Evolutionary conservation across 2,888 invertebrate species (phyloP).

Genomic region (Eugnorisma glareosa): DNA sequence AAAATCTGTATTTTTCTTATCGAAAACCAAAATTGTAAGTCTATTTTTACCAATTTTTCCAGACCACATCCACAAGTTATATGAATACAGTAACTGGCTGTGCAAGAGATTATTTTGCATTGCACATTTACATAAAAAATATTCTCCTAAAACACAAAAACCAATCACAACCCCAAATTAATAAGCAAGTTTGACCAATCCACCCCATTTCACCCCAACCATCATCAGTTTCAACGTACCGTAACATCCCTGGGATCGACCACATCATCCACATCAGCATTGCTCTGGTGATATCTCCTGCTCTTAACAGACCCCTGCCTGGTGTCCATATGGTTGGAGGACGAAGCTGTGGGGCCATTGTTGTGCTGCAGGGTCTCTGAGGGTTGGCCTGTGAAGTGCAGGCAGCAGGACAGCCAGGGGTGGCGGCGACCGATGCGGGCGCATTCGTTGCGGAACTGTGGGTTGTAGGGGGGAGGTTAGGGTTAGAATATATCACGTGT

Average conservation of each 20-base stretch:
- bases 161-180: neutral
- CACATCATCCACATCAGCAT: slow-evolving; percentile 81
- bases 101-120: neutral
- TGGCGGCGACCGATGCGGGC: slow-evolving; percentile 84
- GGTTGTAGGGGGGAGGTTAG: neutral
- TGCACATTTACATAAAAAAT: neutral
- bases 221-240: slow-evolving; percentile 70
- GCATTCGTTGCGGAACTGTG: slow-evolving; percentile 88
- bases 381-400: slow-evolving; percentile 78
- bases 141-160: neutral
- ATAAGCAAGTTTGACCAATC: slow-evolving; percentile 21
- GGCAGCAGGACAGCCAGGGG: slow-evolving; percentile 87
- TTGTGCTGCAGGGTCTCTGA: slow-evolving; percentile 73
- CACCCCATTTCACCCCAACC: neutral
- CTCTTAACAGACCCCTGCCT: slow-evolving; percentile 84
- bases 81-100: neutral
- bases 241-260: slow-evolving; percentile 86
- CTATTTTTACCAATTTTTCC: neutral
- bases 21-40: neutral
- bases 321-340: slow-evolving; percentile 83
- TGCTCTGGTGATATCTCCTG: slow-evolving; percentile 83
- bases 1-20: neutral
- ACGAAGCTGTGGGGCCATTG: slow-evolving; percentile 74
- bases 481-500: neutral
- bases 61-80: neutral